Evolutionary conservation across 1,140 invertebrate genomes (phyloP).

Genomic region (Aphelenchoides besseyi): DNA sequence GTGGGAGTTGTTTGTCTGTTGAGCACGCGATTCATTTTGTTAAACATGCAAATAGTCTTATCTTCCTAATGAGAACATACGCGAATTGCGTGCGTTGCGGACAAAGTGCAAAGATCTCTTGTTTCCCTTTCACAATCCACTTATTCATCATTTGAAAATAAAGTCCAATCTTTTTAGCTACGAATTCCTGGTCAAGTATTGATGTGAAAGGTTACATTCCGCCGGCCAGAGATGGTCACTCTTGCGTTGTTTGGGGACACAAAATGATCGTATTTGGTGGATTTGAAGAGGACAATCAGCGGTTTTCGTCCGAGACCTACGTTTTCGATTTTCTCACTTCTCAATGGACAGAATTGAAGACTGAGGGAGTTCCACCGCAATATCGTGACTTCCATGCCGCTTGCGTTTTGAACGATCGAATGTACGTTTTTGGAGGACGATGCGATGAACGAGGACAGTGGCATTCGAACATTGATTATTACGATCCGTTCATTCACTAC

Average conservation of each 20-base stretch:
- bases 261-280: slow-evolving; percentile 88
- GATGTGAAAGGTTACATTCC: slow-evolving; percentile 71
- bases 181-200: slow-evolving; percentile 71
- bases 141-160: background rate
- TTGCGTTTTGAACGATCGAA: slow-evolving; percentile 71
- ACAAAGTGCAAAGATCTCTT: slow-evolving; percentile 4
- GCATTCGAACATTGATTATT: slow-evolving; percentile 70
- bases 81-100: too few relatives aligned
- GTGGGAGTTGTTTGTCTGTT: background rate
- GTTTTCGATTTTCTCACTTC: slow-evolving; percentile 72
- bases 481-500: slow-evolving; percentile 75
- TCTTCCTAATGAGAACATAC: too few relatives aligned
- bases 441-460: slow-evolving; percentile 68
- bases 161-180: slow-evolving; percentile 63
- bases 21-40: background rate
- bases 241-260: slow-evolving; percentile 76
- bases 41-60: too few relatives aligned
- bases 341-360: slow-evolving; percentile 48
- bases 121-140: slow-evolving; percentile 4
- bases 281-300: slow-evolving; percentile 72
- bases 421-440: slow-evolving; percentile 83
- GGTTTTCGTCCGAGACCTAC: slow-evolving; percentile 77
- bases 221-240: slow-evolving; percentile 80
- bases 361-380: slow-evolving; percentile 69
- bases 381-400: slow-evolving; percentile 84